Base-by-base conservation (phyloP, 1,140 invertebrate genomes). In the Dreissena polymorpha region DNA sequence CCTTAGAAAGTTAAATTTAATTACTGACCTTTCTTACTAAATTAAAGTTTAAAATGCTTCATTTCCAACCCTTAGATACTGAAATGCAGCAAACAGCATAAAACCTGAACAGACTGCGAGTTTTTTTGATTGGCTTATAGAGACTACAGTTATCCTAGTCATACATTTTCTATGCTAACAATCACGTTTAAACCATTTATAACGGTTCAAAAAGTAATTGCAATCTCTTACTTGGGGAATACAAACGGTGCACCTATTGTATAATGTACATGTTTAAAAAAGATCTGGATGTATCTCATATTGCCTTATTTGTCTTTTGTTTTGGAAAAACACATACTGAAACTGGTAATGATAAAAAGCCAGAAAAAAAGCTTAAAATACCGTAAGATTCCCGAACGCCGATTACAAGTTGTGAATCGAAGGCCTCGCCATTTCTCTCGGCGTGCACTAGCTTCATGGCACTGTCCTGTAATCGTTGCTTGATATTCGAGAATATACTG, bases 401-500 rank as follows among this genome's bases (percentile, higher is more conserved):
- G 91, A 99, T 99, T 75, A 99, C 98, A 81, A 99, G 94, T 90
- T 98, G 97, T 16, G 98, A 98, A 94, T 99, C 98, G 94, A 99
- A 99, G 49, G 97, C 97, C 94, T 99, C 98, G 14, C 98, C 98
- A 94, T 99, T 98, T 86, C 98, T 94, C 93, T 99, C 98, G 10
- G 97, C 96, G 92, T 98, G 96, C 14, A 99, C 97, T 84, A 99
- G 94, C 93, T 98, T 98, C 98, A 99, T 99, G 12, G 98, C 98
- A 87, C 97, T 98, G 92, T 98, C 97, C 93, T 99, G 98, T 51
- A 99, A 94, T 84, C 97, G 95, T 90, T 98, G 95, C 93, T 99
- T 94, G 85, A 99, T 99, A 92, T 98, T 97, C 90, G 95, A 95
- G 94, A 99, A 99, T 90, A 99, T 99, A 92, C 97, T 98, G 91